Conservation (phyloP, 53 echinoderm and acorn worm genomes). For the Mesocentrotus franciscanus region DNA sequence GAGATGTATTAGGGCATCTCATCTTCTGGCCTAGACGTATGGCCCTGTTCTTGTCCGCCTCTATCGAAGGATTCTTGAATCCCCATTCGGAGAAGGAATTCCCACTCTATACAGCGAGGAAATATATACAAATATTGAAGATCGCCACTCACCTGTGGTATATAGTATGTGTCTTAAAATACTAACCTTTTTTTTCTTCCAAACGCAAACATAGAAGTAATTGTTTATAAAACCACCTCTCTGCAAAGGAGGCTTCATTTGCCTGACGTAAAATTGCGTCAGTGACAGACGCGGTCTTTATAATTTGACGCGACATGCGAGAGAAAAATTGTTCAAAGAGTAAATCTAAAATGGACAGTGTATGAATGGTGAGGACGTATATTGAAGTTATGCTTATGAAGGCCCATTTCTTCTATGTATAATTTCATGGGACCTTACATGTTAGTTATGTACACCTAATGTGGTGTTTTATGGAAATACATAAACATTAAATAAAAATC, state of each 20-base stretch:
- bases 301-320: too few species aligned
- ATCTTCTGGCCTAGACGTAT: not conserved
- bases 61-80: not conserved
- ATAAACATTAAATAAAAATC: not conserved
- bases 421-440: not conserved
- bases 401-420: not conserved
- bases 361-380: too few species aligned
- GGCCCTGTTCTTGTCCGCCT: not conserved
- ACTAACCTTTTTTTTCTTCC: too few species aligned
- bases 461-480: not conserved
- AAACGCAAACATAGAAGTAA: not conserved
- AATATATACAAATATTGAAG: not conserved
- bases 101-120: not conserved
- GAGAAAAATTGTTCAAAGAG: too few species aligned
- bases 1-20: not conserved
- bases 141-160: too few species aligned
- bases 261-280: too few species aligned
- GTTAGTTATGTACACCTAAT: not conserved
- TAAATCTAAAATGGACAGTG: too few species aligned
- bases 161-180: too few species aligned
- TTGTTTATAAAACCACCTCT: too few species aligned
- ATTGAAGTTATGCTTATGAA: too few species aligned
- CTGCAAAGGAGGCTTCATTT: too few species aligned
- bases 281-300: too few species aligned
- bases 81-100: conserved; percentile 38